Evolutionary conservation across 2,113 vertebrate species (phyloP).

Genomic region (Mesocricetus auratus): DNA sequence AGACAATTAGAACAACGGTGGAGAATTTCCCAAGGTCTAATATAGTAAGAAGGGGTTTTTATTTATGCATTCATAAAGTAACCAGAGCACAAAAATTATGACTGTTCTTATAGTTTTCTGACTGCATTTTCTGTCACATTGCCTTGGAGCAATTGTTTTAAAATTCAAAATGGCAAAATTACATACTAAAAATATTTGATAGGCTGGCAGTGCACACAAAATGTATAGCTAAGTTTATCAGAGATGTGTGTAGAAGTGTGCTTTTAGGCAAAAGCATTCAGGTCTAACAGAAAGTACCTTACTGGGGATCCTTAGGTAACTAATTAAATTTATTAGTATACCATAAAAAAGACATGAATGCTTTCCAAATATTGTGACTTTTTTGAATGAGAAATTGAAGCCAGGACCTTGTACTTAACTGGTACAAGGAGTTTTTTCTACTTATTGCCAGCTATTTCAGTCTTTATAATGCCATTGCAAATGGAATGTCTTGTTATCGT

Average conservation of each 20-base stretch:
- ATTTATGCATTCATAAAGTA: neutral
- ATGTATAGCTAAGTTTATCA: neutral
- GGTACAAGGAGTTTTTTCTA: neutral
- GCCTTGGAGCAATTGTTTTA: neutral
- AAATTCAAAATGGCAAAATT: constrained; percentile 28
- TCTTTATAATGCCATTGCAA: neutral
- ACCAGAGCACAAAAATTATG: neutral
- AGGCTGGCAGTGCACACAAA: neutral
- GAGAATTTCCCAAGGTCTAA: constrained; percentile 20
- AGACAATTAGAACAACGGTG: neutral
- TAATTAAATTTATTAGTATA: neutral
- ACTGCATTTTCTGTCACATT: neutral
- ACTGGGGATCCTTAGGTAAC: neutral
- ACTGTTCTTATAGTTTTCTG: neutral
- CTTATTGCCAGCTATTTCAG: neutral
- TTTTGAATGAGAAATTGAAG: neutral
- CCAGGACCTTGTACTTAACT: neutral
- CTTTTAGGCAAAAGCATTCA: neutral
- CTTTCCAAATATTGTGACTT: neutral
- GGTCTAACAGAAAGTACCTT: neutral
- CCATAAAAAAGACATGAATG: neutral
- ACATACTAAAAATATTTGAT: constrained; percentile 10
- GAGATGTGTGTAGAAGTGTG: neutral
- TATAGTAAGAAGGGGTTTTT: neutral
- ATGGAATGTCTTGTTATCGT: neutral